Base-by-base conservation (phyloP, 23 tunicate species). In the Styela clava region DNA sequence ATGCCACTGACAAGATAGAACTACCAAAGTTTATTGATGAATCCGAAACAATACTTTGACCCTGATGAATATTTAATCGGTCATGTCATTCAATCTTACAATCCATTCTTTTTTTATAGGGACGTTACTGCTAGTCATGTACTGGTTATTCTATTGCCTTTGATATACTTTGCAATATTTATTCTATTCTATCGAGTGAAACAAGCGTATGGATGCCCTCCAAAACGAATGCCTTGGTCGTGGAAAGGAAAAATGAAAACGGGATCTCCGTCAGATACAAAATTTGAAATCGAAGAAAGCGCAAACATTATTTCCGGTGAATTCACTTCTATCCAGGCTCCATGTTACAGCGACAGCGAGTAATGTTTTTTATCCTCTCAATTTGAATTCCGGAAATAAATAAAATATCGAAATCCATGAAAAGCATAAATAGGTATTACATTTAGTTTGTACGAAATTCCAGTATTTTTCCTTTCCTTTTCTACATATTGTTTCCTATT, bases 151-250 rank as follows among this genome's bases (percentile, higher is more conserved):
- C 61, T 63, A 2, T 23, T 86, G 24, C 90, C 90, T 31, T 62
- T 86, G 64, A 24, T 86, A 21, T 86, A 86, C 69, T 86, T 86
- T 52, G n/a, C 74, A 26, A 44, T 86, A 33, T 86, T 86, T 67
- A 73, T 86, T 2, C 73, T 86, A 23, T 26, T 73, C 29, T 73
- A 72, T 33, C 85, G 90, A 30, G 33, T 79, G 24, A 72, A 63
- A 63, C 81, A 80, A 21, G 61, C 35, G 35, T 87, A 78, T 52
- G 91, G 91, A 33, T 87, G 78, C 25, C 91, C 91, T 2, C 84
- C 84, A 2, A 44, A 44, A 12, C 7, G 12, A 44, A 44, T 5
- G 12, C 56, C 56, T 12, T 44, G 56, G 56, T 44, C 56, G 12
- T 44, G 56, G 56, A 44, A 44, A 44, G 9, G 56, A 7, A 44